Conservation (phyloP, 2,888 invertebrate genomes). For the Blera fallax region DNA sequence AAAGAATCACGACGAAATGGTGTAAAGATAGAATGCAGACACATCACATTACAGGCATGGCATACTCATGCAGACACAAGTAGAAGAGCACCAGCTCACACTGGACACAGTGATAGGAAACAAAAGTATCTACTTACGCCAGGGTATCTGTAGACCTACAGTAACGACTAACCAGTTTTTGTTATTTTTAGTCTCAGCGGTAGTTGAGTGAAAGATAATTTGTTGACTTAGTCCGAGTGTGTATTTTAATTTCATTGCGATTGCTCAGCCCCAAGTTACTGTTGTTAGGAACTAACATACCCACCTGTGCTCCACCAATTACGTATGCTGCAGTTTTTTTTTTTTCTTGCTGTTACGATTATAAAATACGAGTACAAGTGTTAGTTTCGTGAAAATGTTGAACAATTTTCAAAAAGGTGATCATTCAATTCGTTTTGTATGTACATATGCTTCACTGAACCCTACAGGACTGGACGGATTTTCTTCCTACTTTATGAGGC, state of each 20-base stretch:
- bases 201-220: neutral
- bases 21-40: neutral
- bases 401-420: too few relatives aligned
- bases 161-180: slow-evolving; percentile 18
- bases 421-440: too few relatives aligned
- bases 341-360: too few relatives aligned
- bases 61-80: neutral
- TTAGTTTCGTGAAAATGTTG: too few relatives aligned
- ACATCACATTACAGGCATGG: neutral
- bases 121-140: neutral
- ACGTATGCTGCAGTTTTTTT: too few relatives aligned
- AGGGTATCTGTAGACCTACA: neutral
- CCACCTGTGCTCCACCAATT: too few relatives aligned
- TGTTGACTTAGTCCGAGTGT: neutral
- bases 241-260: neutral
- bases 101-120: neutral
- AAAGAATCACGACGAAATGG: slow-evolving; percentile 7
- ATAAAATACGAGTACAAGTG: too few relatives aligned
- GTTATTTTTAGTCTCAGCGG: neutral
- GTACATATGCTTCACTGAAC: too few relatives aligned
- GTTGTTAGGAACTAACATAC: too few relatives aligned
- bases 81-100: neutral
- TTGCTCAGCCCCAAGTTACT: neutral
- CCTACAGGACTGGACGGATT: too few relatives aligned
- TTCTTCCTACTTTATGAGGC: too few relatives aligned